Evolutionary conservation across 2,888 invertebrate genomes (phyloP).

Genomic region (Cheilosia impressa): DNA sequence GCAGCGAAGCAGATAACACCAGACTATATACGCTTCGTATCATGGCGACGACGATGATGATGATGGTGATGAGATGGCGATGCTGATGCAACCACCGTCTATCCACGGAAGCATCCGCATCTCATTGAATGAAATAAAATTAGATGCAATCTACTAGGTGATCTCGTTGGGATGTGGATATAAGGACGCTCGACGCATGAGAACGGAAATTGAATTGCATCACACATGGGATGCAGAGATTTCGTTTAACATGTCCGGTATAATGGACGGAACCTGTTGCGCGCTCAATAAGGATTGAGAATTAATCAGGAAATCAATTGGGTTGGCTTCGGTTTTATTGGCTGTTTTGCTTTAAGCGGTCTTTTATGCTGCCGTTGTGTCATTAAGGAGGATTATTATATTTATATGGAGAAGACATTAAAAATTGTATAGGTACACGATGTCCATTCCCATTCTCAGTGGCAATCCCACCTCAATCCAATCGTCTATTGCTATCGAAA

Average conservation of each 20-base stretch:
- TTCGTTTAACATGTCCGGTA: constrained; percentile 61
- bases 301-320: constrained; percentile 22
- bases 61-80: constrained; percentile 43
- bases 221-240: constrained; percentile 19
- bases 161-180: constrained; percentile 54
- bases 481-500: too few relatives aligned
- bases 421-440: too few relatives aligned
- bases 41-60: constrained; percentile 33
- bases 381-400: too few relatives aligned
- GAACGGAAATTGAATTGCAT: constrained; percentile 71
- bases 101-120: constrained; percentile 66
- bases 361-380: too few relatives aligned
- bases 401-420: too few relatives aligned
- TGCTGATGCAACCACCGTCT: constrained; percentile 53
- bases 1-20: constrained; percentile 5
- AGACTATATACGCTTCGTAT: neutral
- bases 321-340: neutral
- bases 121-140: constrained; percentile 66
- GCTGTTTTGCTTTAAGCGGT: neutral
- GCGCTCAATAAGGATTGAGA: constrained; percentile 1
- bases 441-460: too few relatives aligned
- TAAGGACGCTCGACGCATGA: constrained; percentile 33
- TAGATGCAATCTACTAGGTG: constrained; percentile 69
- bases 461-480: neutral
- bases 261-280: constrained; percentile 3